phyloP scores from a whole-genome alignment of 2,888 invertebrate species.

The Conomelus anceps region DNA sequence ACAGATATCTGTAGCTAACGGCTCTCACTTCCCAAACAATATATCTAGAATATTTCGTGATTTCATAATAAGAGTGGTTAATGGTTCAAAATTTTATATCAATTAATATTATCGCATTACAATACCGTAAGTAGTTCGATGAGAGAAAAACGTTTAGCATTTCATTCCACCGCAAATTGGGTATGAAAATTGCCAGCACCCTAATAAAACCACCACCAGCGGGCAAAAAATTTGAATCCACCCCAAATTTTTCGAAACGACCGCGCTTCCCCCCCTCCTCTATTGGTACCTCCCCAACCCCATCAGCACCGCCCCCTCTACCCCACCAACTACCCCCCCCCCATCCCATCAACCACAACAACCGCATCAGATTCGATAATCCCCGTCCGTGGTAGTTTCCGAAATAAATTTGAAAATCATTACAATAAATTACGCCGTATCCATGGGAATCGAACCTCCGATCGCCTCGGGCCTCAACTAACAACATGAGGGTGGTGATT shows the following conservation, averaged over 20 bases:
- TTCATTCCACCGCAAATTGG: neutral
- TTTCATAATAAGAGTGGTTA: no score
- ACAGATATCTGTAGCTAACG: no score
- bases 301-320: no score
- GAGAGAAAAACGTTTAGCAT: neutral
- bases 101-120: no score
- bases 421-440: neutral
- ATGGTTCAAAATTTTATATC: no score
- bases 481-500: no score
- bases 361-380: neutral
- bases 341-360: neutral
- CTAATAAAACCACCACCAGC: neutral
- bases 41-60: no score
- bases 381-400: neutral
- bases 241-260: neutral
- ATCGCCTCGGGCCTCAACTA: no score
- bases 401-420: neutral
- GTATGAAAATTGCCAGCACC: no score
- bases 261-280: neutral
- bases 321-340: neutral
- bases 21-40: no score
- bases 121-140: neutral
- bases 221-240: neutral
- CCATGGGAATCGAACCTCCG: neutral
- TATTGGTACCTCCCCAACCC: no score